Evolutionary conservation across 2,888 invertebrate species (phyloP), one percentile per base, ranked within the genome.

Genomic region (Brachylomia viminalis): DNA sequence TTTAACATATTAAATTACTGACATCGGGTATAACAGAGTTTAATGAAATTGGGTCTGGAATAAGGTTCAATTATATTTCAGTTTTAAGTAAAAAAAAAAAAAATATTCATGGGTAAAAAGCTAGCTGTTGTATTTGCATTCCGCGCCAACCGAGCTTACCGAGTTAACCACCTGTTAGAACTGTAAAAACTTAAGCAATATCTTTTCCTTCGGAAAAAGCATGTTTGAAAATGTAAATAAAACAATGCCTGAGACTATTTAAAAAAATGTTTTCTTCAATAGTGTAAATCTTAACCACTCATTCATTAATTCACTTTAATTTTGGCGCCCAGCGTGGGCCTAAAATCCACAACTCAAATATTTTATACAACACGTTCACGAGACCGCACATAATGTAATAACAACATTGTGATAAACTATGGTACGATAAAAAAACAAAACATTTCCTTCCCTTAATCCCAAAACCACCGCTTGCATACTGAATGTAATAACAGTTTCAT

Each of bases 121-220:
- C 61, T 38, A 23, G 42, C 47, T 13, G 15, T 42, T 64, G 20
- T 56, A 62, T 62, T 77, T 64, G 10, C 56, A 72, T 77, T 33
- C 23, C 17, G 10, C 49, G 6, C 33, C 33, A 58, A 30, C n/a
- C 27, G 33, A 58, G 62, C 45, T 64, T 30, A 59, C 49, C 33
- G 33, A 77, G 49, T 20, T 73, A 64, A 54, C 80, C 80, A 77
- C 74, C 81, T 78, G 81, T 78, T 78, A 74, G 64, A 78, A 58
- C 77, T 52, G 27, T 33, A 23, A 64, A 64, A 80, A 74, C 81
- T 45, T 65, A 15, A 38, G 52, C 45, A 45, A 74, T 73, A 65
- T 58, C 42, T 45, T 78, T 17, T 52, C 52, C 49, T 45, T 58
- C 11, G 15, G 45, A 45, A 52, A 72, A 80, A 64, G 0, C 5